These are phyloP conservation scores for Catostylus mosaicus DNA, from an alignment of 30 jellyfish, hydroid and myxozoan species.

Conservation along the genomic window DNA sequence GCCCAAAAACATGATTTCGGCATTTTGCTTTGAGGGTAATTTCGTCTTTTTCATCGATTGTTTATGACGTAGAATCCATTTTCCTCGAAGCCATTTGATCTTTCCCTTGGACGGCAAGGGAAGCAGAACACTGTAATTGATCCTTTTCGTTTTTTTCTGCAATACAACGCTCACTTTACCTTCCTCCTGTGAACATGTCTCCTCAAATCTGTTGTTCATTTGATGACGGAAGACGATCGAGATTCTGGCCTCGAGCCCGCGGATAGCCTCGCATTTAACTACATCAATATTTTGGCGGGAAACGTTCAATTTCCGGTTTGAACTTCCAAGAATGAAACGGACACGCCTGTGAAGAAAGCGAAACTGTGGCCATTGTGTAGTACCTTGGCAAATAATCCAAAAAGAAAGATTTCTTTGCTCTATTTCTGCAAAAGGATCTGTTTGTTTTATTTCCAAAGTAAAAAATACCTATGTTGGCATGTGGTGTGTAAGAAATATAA, in stretches of 20 bases:
- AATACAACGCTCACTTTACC: too few relatives aligned
- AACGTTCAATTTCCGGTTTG: not conserved
- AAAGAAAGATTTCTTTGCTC: too few relatives aligned
- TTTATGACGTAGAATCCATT: not conserved
- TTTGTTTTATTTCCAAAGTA: too few relatives aligned
- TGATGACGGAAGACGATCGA: constrained; percentile 31
- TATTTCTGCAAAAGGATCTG: too few relatives aligned
- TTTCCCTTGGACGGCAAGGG: too few relatives aligned
- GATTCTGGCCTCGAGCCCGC: not conserved
- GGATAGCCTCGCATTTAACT: not conserved
- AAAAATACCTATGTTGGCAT: too few relatives aligned
- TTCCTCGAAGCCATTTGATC: not conserved
- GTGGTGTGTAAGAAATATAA: too few relatives aligned
- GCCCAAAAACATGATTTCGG: constrained; percentile 51
- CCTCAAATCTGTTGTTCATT: not conserved
- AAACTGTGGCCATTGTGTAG: not conserved
- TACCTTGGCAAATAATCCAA: too few relatives aligned
- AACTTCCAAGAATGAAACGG: not conserved
- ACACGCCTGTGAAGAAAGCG: not conserved
- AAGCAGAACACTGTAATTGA: too few relatives aligned
- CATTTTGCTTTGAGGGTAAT: constrained; percentile 1
- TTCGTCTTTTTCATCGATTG: not conserved
- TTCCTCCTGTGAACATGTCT: too few relatives aligned
- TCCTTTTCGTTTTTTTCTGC: too few relatives aligned
- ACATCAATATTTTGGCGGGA: not conserved